Conservation (phyloP, 2,888 invertebrate genomes). For the Balanococcus diminutus region DNA sequence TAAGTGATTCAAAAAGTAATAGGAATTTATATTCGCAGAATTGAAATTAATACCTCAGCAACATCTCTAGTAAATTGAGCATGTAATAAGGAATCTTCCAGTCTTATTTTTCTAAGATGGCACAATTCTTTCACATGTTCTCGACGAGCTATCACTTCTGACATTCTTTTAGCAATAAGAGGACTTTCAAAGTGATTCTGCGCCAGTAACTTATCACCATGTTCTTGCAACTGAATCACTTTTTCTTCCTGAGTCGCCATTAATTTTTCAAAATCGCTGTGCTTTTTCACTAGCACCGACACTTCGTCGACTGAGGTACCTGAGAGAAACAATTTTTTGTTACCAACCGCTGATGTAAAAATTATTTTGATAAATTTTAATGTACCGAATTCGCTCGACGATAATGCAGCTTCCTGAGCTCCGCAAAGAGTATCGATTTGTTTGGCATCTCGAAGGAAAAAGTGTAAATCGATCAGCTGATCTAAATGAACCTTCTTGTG, state of each 20-base stretch:
- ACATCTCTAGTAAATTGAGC: conserved; percentile 92
- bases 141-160: conserved; percentile 76
- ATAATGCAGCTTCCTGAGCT: conserved; percentile 81
- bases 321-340: too few species aligned
- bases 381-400: conserved; percentile 60
- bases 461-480: conserved; percentile 90
- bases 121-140: conserved; percentile 71
- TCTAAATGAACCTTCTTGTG: conserved; percentile 85
- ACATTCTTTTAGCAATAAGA: conserved; percentile 76
- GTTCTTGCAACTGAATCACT: conserved; percentile 77
- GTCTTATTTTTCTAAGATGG: conserved; percentile 69
- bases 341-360: too few species aligned
- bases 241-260: conserved; percentile 89
- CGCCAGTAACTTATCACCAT: conserved; percentile 83
- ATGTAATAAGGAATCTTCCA: conserved; percentile 81
- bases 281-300: conserved; percentile 85
- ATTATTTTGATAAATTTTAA: background rate
- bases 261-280: conserved; percentile 92
- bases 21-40: conserved; percentile 56
- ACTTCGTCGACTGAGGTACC: conserved; percentile 87
- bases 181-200: conserved; percentile 91
- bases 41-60: conserved; percentile 67
- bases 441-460: conserved; percentile 92
- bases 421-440: conserved; percentile 87
- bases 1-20: background rate